Percentiles rank a stretch among this genome's conserved stretches.
phyloP scores from a whole-genome alignment of 1,140 invertebrate species.

The Bombus vancouverensis region DNA sequence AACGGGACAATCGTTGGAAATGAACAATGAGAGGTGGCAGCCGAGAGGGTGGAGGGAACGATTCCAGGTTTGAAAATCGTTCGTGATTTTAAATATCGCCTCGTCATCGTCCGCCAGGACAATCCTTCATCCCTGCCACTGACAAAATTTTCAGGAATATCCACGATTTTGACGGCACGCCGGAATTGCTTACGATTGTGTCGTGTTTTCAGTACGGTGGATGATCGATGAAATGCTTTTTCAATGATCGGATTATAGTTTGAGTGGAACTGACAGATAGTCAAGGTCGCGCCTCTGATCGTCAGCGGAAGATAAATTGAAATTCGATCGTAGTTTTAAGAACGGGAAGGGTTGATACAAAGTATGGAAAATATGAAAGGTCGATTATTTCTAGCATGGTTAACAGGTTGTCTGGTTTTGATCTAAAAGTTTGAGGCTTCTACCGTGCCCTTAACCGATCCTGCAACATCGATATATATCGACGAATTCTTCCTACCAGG shows the following conservation, averaged over 20 bases:
- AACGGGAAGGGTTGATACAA: not conserved
- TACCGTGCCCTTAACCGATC: not conserved
- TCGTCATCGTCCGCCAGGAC: not conserved
- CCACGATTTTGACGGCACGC: not conserved
- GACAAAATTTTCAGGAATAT: slow-evolving; percentile 6
- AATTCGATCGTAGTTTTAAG: not conserved
- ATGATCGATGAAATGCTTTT: not conserved
- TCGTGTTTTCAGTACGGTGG: not conserved
- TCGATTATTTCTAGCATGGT: not conserved
- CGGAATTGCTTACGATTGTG: slow-evolving; percentile 11
- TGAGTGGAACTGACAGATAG: not conserved
- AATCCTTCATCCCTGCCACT: slow-evolving; percentile 1
- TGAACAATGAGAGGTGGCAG: slow-evolving; percentile 6
- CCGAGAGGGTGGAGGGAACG: not conserved
- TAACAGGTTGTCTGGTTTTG: not conserved
- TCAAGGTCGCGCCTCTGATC: not conserved
- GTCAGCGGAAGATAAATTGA: not conserved
- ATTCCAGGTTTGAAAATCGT: not conserved
- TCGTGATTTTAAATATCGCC: not conserved
- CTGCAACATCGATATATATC: no score
- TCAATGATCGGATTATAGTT: not conserved
- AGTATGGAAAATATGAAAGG: not conserved
- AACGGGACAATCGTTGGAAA: slow-evolving; percentile 16
- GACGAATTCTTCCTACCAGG: not conserved
- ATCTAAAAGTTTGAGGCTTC: not conserved